phyloP scores from a whole-genome alignment of 37 sponge, comb jelly and placozoan genomes.

The Chondrilla cf. caribensis region DNA sequence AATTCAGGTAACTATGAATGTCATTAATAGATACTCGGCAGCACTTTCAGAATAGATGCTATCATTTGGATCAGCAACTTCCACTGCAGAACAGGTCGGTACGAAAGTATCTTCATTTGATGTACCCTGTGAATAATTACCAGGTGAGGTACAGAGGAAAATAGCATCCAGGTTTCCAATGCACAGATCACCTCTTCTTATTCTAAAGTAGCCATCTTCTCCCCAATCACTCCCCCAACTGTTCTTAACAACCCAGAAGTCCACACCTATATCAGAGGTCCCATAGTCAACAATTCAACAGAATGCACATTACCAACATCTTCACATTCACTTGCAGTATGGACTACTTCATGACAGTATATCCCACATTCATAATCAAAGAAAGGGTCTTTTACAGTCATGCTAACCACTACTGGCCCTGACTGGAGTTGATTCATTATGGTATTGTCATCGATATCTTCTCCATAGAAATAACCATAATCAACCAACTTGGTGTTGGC shows the following conservation, averaged over 20 bases:
- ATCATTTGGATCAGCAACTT: no score
- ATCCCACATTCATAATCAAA: conserved; percentile 4
- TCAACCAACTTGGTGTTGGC: background rate
- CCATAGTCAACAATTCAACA: conserved; percentile 29
- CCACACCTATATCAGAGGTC: background rate
- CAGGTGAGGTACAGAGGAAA: no score
- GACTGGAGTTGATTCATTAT: background rate
- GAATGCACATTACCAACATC: background rate
- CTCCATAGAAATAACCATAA: background rate
- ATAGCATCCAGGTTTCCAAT: no score
- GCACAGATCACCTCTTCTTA: background rate
- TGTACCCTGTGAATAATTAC: no score
- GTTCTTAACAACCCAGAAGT: conserved; percentile 26
- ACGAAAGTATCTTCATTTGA: no score
- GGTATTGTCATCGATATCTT: background rate
- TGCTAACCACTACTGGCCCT: conserved; percentile 8
- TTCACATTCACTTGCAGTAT: no score
- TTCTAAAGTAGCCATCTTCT: conserved; percentile 16
- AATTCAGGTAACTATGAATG: no score
- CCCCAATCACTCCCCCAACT: conserved; percentile 23
- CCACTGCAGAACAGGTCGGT: no score
- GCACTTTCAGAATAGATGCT: no score
- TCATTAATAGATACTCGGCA: no score
- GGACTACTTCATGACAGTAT: background rate
- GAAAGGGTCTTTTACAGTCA: background rate